Percentiles rank a stretch among this genome's conserved stretches.
These are phyloP conservation scores for Taenioides sp. DNA, from an alignment of 2,797 vertebrate species.

Conservation along the genomic window DNA sequence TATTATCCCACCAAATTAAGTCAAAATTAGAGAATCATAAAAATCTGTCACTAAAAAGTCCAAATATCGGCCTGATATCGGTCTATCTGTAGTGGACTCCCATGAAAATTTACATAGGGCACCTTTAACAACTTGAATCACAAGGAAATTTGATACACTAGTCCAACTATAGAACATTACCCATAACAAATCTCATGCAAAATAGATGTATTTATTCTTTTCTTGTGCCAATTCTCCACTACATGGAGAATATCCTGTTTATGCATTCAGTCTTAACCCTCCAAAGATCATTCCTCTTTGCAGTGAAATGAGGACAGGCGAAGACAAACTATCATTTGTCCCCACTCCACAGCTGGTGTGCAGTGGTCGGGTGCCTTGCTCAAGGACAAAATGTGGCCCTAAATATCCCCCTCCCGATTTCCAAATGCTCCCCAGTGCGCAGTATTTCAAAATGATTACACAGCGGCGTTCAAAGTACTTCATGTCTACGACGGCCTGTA, in stretches of 20 bases:
- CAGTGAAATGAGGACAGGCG: neutral
- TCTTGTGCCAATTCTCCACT: neutral
- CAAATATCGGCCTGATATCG: no score
- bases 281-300: neutral
- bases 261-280: slow-evolving; percentile 2
- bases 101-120: no score
- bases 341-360: slow-evolving; percentile 8
- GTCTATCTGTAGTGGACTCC: no score
- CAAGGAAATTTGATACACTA: neutral
- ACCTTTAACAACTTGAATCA: no score
- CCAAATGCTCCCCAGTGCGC: slow-evolving; percentile 1
- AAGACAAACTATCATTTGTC: neutral
- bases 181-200: neutral
- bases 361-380: slow-evolving; percentile 9
- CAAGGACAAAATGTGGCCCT: slow-evolving; percentile 1
- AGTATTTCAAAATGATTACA: slow-evolving; percentile 9
- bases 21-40: no score
- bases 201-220: neutral
- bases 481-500: neutral
- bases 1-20: no score
- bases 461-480: neutral
- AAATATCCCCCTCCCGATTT: neutral
- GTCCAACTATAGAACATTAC: neutral
- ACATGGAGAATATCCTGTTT: neutral
- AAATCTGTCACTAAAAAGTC: no score